Evolutionary conservation across 2,113 vertebrate species (phyloP).

Genomic region (Butastur rufipennis): DNA sequence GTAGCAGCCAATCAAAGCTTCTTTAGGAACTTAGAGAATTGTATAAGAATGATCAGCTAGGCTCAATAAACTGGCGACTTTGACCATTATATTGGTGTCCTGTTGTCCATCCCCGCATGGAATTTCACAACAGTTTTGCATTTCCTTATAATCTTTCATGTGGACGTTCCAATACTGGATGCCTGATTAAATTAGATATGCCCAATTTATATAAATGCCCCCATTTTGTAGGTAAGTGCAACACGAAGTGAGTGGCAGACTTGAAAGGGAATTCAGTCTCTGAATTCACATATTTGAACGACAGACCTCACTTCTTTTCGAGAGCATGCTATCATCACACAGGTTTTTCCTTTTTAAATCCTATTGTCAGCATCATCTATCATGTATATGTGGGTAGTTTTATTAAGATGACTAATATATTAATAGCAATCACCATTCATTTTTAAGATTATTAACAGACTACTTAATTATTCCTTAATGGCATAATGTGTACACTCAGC

Average conservation of each 20-base stretch:
- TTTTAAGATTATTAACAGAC: neutral
- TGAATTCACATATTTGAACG: neutral
- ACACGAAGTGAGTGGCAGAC: neutral
- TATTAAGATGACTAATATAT: neutral
- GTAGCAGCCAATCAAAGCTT: too few relatives aligned
- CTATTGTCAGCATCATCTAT: neutral
- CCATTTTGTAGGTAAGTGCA: neutral
- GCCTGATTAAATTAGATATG: neutral
- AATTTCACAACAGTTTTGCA: neutral
- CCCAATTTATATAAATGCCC: neutral
- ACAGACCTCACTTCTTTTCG: neutral
- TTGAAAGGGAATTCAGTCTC: neutral
- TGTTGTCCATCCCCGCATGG: too few relatives aligned
- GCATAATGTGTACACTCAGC: neutral
- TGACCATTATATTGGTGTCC: too few relatives aligned
- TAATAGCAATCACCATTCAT: neutral
- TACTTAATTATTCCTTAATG: neutral
- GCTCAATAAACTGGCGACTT: too few relatives aligned
- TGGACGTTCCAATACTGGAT: neutral
- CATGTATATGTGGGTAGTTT: neutral
- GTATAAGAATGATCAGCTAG: too few relatives aligned
- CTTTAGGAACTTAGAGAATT: too few relatives aligned
- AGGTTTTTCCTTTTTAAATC: neutral
- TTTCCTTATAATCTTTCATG: neutral
- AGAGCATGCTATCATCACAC: neutral